A percentile compares a stretch with the other conserved stretches of the same genome.
phyloP scores from a whole-genome alignment of 2,888 invertebrate genomes.

The Plebejus melissa region DNA sequence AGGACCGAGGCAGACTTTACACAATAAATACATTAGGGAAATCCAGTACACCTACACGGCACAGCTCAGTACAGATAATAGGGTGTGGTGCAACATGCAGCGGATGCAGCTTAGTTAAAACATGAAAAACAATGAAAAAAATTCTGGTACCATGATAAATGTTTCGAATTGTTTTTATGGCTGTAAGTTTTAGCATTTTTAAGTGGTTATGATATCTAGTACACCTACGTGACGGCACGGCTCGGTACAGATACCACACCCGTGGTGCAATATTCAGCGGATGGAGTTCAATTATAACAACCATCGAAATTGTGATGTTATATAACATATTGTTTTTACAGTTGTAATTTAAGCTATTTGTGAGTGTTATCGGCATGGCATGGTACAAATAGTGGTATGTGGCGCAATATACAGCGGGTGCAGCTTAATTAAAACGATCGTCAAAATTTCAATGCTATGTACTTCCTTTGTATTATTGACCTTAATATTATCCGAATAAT shows the following conservation, averaged over 20 bases:
- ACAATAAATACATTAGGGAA: slow-evolving; percentile 61
- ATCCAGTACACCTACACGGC: slow-evolving; percentile 44
- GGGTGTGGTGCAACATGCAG: not conserved
- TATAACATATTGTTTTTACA: not conserved
- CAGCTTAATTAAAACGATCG: no score
- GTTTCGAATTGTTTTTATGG: no score
- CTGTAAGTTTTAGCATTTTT: no score
- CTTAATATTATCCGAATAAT: no score
- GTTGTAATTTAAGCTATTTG: no score
- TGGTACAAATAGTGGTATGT: not conserved
- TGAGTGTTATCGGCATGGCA: not conserved
- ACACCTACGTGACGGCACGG: slow-evolving; percentile 13
- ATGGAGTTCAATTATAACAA: not conserved
- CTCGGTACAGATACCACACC: not conserved
- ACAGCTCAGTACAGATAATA: not conserved
- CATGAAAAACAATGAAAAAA: no score
- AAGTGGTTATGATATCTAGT: slow-evolving; percentile 47
- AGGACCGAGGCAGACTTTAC: slow-evolving; percentile 43
- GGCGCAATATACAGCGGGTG: not conserved
- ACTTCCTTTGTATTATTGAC: no score
- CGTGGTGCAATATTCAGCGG: not conserved
- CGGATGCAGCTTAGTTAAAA: not conserved
- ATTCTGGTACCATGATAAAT: no score
- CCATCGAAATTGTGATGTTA: no score
- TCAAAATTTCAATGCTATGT: no score